These are phyloP conservation scores for Eremobia ochroleuca DNA, from an alignment of 2,888 invertebrate genomes.

Conservation along the genomic window DNA sequence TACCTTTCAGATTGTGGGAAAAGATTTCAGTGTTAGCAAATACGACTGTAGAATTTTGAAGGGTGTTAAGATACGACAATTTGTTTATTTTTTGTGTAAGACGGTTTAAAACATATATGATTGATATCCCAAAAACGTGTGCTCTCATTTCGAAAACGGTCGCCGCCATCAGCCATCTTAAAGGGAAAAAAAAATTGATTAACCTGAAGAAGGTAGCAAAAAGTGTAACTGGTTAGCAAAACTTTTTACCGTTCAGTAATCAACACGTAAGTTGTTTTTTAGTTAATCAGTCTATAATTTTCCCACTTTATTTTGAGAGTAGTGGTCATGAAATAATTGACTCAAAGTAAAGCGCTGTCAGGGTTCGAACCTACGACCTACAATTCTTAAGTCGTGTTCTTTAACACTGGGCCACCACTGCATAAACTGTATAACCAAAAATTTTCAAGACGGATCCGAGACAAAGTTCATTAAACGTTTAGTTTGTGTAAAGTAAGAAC, in stretches of 20 bases:
- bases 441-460: conserved; percentile 26
- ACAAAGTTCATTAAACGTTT: conserved; percentile 60
- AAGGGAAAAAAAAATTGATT: conserved; percentile 4
- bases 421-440: conserved; percentile 11
- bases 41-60: conserved; percentile 3
- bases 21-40: conserved; percentile 12
- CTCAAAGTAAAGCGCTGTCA: background rate
- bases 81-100: conserved; percentile 5
- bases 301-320: background rate
- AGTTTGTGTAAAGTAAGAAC: conserved; percentile 63
- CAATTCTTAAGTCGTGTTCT: background rate
- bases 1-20: conserved; percentile 16
- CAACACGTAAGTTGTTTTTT: conserved; percentile 12
- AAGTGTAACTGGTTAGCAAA: conserved; percentile 1
- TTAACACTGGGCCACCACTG: background rate
- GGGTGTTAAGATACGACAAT: conserved; percentile 7
- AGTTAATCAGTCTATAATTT: background rate
- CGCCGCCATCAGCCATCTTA: background rate
- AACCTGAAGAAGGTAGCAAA: conserved; percentile 3
- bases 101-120: background rate
- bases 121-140: conserved; percentile 1
- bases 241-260: conserved; percentile 19
- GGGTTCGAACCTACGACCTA: background rate
- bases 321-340: background rate
- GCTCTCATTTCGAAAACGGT: background rate